Conservation (phyloP, 2,113 vertebrate genomes). For the Ictidomys tridecemlineatus region DNA sequence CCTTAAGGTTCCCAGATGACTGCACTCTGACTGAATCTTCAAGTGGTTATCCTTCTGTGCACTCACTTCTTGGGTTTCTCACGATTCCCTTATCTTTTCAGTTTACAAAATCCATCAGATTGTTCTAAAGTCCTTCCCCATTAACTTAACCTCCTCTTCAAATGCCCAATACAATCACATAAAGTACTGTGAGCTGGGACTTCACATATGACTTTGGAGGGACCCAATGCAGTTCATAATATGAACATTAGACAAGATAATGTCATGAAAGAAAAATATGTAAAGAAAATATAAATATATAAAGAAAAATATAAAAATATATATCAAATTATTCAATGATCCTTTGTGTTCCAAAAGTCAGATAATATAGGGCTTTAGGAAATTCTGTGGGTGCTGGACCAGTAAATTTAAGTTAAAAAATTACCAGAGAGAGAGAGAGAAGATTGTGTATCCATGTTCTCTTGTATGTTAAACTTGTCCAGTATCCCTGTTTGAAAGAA, state of each 20-base stretch:
- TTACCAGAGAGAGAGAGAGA: neutral
- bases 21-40: neutral
- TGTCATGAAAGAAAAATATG: neutral
- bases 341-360: neutral
- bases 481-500: neutral
- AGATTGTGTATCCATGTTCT: neutral
- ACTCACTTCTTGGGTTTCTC: neutral
- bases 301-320: no score
- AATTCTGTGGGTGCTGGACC: neutral
- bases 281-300: no score
- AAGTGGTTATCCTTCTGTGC: neutral
- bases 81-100: neutral
- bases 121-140: neutral
- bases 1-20: neutral
- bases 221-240: no score
- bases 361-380: neutral
- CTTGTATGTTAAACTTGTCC: neutral
- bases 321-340: neutral
- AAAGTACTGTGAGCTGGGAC: neutral
- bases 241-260: neutral
- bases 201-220: neutral
- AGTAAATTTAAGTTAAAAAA: neutral
- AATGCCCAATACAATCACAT: neutral
- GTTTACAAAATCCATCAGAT: neutral
- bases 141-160: neutral